Conservation (phyloP, 2,797 vertebrate species). For the Danio kyathit region DNA sequence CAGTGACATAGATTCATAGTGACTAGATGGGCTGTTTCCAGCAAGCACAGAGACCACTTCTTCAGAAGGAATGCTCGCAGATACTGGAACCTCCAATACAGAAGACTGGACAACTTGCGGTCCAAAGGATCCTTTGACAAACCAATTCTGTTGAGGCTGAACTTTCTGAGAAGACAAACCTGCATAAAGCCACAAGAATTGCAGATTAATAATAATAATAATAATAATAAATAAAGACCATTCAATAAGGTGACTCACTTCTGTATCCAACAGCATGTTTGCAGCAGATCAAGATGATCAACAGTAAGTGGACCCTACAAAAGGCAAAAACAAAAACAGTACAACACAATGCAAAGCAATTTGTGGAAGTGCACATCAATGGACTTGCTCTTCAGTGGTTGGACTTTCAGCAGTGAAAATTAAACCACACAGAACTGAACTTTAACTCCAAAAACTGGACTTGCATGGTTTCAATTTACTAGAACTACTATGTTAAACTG, state of each 20-base stretch:
- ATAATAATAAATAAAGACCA: too few species aligned
- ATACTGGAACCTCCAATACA: not conserved
- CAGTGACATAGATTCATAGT: not conserved
- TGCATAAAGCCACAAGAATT: not conserved
- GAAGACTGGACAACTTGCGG: not conserved
- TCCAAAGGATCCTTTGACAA: not conserved
- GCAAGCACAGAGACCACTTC: not conserved
- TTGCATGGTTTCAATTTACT: too few species aligned
- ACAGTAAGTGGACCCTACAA: not conserved
- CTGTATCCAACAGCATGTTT: not conserved
- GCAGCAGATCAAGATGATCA: not conserved
- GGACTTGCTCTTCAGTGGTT: too few species aligned
- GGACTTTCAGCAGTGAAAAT: too few species aligned
- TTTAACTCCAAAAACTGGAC: too few species aligned
- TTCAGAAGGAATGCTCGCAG: not conserved
- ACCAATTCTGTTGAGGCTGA: not conserved
- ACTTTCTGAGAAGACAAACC: not conserved
- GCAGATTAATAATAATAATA: too few species aligned
- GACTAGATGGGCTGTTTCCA: not conserved
- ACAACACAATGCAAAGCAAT: too few species aligned
- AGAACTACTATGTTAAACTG: too few species aligned
- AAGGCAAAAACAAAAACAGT: accelerated
- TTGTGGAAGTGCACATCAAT: too few species aligned
- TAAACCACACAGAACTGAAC: too few species aligned
- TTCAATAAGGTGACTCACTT: not conserved